Conservation (phyloP, 2,113 vertebrate genomes). For the Paracanthobrama guichenoti region DNA sequence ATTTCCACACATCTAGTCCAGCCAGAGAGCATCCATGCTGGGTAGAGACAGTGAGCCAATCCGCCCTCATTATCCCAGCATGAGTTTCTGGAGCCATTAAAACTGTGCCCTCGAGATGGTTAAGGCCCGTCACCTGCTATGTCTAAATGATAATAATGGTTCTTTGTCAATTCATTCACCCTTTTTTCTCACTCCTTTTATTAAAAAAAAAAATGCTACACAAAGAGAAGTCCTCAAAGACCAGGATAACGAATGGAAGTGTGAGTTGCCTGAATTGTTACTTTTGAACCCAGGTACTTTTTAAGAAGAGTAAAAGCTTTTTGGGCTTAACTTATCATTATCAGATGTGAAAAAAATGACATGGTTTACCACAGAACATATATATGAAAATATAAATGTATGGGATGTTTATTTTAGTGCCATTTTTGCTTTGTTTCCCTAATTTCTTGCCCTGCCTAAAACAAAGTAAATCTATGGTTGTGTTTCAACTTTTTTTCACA, state of each 20-base stretch:
- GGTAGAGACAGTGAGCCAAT: conserved; percentile 25
- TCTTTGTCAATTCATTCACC: conserved; percentile 43
- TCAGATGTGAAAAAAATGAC: too few species aligned
- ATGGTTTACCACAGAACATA: too few species aligned
- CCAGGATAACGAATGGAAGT: neutral
- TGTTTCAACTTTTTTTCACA: neutral
- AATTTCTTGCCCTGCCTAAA: neutral
- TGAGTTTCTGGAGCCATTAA: conserved; percentile 33
- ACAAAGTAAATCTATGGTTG: neutral
- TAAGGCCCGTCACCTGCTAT: conserved; percentile 44
- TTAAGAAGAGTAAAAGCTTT: too few species aligned
- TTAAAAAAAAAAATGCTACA: neutral
- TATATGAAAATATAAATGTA: neutral
- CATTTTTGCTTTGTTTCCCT: neutral
- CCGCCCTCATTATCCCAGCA: conserved; percentile 62
- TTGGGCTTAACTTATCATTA: too few species aligned
- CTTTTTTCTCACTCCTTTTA: neutral
- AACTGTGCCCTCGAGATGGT: conserved; percentile 39
- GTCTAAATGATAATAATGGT: conserved; percentile 41
- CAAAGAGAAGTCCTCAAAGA: neutral
- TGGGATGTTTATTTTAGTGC: too few species aligned
- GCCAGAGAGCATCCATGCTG: conserved; percentile 52
- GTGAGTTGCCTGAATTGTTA: neutral
- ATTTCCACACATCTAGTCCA: conserved; percentile 56
- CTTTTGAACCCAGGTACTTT: neutral